phyloP scores from a whole-genome alignment of 23 tunicate genomes.

The Ciona savignyi region DNA sequence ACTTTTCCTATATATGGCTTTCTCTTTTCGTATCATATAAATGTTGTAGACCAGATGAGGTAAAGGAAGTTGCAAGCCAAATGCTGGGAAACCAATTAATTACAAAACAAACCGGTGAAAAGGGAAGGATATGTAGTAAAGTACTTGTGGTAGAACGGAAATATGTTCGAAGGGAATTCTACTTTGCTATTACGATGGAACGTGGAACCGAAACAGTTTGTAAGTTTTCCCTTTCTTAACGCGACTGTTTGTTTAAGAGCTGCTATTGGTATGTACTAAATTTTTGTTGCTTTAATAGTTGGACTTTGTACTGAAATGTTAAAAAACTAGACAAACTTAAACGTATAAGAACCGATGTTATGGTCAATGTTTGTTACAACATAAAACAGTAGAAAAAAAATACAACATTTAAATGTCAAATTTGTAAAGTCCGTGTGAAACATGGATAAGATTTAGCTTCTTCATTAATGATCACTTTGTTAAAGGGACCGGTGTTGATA shows the following conservation, averaged over 20 bases:
- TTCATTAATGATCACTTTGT: too few species aligned
- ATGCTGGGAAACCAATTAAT: slow-evolving; percentile 87
- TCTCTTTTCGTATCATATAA: too few species aligned
- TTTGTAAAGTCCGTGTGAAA: too few species aligned
- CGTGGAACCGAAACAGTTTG: slow-evolving; percentile 77
- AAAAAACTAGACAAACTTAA: too few species aligned
- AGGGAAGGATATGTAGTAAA: slow-evolving; percentile 84
- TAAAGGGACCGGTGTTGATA: slow-evolving; percentile 94
- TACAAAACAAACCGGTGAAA: slow-evolving; percentile 98
- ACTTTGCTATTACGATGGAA: slow-evolving; percentile 99
- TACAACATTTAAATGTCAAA: too few species aligned
- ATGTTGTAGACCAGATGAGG: slow-evolving; percentile 68
- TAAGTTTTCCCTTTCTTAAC: slow-evolving; percentile 49
- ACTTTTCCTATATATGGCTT: too few species aligned
- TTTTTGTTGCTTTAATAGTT: neutral
- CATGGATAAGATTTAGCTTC: too few species aligned
- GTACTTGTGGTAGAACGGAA: slow-evolving; percentile 93
- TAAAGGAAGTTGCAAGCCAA: slow-evolving; percentile 56
- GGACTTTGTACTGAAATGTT: neutral
- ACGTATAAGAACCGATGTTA: too few species aligned
- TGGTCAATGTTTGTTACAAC: too few species aligned
- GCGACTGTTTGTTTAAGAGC: too few species aligned
- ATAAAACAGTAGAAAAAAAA: too few species aligned
- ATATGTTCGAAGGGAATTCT: slow-evolving; percentile 91
- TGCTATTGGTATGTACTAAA: too few species aligned